phyloP scores from a whole-genome alignment of 2,888 invertebrate species.

The Nudaria mundana region DNA sequence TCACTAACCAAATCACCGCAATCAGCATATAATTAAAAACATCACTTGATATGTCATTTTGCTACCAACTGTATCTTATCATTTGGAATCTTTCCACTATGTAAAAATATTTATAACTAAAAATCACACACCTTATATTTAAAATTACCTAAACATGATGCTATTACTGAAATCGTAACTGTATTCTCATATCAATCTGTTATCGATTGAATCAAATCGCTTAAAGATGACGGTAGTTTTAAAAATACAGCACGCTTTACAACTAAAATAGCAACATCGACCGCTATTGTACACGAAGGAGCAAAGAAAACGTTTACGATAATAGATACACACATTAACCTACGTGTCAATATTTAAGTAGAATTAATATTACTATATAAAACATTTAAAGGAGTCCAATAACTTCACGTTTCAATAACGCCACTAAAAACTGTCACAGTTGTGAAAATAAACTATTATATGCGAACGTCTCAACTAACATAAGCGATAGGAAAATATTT shows the following conservation, averaged over 20 bases:
- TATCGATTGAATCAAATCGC: too few relatives aligned
- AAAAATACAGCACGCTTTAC: conserved; percentile 27
- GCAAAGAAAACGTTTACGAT: conserved; percentile 54
- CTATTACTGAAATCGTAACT: conserved; percentile 33
- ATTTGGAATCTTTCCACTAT: conserved; percentile 78
- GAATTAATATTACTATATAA: conserved; percentile 66
- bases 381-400: conserved; percentile 57
- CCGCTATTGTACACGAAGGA: conserved; percentile 50
- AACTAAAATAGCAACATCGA: conserved; percentile 43
- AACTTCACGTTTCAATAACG: conserved; percentile 36
- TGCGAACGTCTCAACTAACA: conserved; percentile 77
- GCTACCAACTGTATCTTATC: conserved; percentile 62
- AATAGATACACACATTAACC: conserved; percentile 48
- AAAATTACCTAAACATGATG: conserved; percentile 62
- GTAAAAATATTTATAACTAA: conserved; percentile 68
- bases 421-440: conserved; percentile 52
- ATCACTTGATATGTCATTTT: conserved; percentile 79
- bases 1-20: conserved; percentile 62
- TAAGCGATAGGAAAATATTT: conserved; percentile 78
- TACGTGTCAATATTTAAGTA: conserved; percentile 57
- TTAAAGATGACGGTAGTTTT: conserved; percentile 22
- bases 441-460: conserved; percentile 77
- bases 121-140: conserved; percentile 73
- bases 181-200: conserved; percentile 27
- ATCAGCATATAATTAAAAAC: conserved; percentile 61